phyloP scores from a whole-genome alignment of 2,888 invertebrate species.

The Lasioglossum figueresi region DNA sequence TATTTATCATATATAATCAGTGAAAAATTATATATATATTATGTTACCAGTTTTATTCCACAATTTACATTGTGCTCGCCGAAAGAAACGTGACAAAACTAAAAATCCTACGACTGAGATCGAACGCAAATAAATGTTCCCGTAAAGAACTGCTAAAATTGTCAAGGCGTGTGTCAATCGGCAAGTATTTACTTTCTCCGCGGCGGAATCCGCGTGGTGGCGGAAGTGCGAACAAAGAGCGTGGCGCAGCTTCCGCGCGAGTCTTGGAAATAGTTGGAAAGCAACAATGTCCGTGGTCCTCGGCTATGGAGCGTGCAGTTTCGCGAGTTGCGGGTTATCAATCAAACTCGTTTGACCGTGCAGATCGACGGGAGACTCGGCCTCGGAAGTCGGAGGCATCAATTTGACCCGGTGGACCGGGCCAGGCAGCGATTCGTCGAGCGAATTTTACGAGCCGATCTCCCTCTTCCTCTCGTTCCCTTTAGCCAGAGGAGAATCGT shows the following conservation, averaged over 20 bases:
- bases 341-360: conserved; percentile 4
- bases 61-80: no score
- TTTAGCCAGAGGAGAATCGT: background rate
- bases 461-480: background rate
- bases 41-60: no score
- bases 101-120: no score
- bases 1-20: no score
- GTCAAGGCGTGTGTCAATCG: background rate
- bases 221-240: conserved; percentile 6
- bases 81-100: no score
- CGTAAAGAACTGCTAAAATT: background rate
- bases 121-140: no score
- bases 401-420: conserved; percentile 26
- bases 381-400: conserved; percentile 15
- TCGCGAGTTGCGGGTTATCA: conserved; percentile 3
- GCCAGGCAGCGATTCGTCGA: conserved; percentile 27
- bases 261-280: background rate
- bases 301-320: background rate
- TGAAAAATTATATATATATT: no score
- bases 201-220: background rate
- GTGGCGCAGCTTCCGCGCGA: background rate
- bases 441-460: conserved; percentile 42
- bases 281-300: background rate
- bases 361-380: background rate
- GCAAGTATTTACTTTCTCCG: background rate